Conservation (phyloP, 2,113 vertebrate genomes). For the Cervus canadensis region DNA sequence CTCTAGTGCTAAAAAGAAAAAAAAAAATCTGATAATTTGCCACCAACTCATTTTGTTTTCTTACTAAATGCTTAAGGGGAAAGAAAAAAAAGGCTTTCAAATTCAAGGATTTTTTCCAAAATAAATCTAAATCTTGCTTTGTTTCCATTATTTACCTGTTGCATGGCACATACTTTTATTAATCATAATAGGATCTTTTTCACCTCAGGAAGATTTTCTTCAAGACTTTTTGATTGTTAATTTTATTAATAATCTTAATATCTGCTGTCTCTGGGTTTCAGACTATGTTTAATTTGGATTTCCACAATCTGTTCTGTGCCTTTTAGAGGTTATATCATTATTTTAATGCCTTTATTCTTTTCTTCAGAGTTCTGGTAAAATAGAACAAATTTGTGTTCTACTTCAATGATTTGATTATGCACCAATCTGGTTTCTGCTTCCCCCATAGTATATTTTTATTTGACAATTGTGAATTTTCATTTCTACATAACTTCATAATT, state of each 20-base stretch:
- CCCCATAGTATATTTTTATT: neutral
- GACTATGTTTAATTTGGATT: neutral
- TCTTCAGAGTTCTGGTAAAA: neutral
- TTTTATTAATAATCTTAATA: neutral
- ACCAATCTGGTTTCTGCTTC: neutral
- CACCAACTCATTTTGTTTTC: neutral
- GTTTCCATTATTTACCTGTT: neutral
- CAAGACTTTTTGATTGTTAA: neutral
- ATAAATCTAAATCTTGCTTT: neutral
- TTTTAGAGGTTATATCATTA: neutral
- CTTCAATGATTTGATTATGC: neutral
- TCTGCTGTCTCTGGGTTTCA: neutral
- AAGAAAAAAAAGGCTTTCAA: neutral
- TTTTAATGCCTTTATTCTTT: neutral
- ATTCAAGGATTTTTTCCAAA: neutral
- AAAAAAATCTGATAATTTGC: neutral
- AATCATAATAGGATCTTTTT: neutral
- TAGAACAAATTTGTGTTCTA: neutral
- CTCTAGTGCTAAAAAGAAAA: neutral
- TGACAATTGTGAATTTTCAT: neutral
- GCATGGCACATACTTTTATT: neutral
- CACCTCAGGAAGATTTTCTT: neutral
- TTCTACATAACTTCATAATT: conserved; percentile 11
- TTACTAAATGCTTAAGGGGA: neutral
- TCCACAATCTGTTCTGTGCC: neutral